phyloP scores from a whole-genome alignment of 2,113 vertebrate species.

The Todiramphus chloris region DNA sequence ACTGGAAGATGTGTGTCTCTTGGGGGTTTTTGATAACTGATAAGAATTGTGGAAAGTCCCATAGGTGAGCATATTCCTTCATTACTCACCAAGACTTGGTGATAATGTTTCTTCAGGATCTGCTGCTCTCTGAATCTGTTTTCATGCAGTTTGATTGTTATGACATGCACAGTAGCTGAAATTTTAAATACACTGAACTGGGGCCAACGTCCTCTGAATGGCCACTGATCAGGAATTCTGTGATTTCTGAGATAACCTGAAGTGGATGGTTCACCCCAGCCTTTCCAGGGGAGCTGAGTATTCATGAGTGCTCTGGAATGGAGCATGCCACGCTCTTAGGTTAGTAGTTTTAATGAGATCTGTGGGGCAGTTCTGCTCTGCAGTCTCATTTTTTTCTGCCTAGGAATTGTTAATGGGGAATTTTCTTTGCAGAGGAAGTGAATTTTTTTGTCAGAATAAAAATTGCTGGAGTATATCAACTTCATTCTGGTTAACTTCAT shows the following conservation, averaged over 20 bases:
- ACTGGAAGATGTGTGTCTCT: background rate
- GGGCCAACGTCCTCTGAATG: background rate
- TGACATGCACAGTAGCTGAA: background rate
- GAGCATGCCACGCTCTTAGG: background rate
- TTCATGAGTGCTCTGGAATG: background rate
- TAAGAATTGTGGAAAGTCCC: conserved; percentile 51
- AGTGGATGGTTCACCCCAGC: background rate
- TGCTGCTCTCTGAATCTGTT: background rate
- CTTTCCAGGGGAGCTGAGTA: background rate
- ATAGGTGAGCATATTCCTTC: conserved; percentile 43
- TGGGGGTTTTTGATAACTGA: background rate
- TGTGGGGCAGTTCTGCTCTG: background rate
- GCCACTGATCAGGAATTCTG: background rate
- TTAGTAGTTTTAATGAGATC: conserved; percentile 5
- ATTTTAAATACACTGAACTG: conserved; percentile 19
- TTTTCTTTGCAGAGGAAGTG: background rate
- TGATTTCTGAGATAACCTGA: background rate
- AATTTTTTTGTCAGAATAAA: background rate
- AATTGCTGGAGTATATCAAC: background rate
- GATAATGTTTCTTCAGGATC: background rate
- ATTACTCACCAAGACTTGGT: conserved; percentile 41
- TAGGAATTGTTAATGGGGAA: background rate
- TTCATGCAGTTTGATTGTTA: conserved; percentile 6
- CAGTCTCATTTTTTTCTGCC: background rate
- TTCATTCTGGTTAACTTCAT: background rate